Conservation (phyloP, 2,113 vertebrate species). For the Catagonus wagneri region DNA sequence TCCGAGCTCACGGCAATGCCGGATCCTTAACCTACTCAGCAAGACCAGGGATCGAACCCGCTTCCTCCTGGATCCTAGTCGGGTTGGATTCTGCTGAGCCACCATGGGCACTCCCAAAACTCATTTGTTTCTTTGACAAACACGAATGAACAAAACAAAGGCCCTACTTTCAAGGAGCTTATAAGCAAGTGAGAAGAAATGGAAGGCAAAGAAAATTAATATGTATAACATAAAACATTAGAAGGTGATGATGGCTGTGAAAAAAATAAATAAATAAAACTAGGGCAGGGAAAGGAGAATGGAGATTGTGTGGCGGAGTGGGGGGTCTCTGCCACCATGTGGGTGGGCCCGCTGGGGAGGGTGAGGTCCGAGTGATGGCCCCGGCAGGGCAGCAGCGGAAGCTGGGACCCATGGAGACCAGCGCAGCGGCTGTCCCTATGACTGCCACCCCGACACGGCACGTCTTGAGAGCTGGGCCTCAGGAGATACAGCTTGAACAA, state of each 20-base stretch:
- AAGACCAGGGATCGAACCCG: too few relatives aligned
- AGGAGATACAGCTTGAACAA: background rate
- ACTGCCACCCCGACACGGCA: too few relatives aligned
- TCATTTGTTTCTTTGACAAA: background rate
- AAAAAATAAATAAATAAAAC: background rate
- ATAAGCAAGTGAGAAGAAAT: background rate
- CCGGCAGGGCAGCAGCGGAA: too few relatives aligned
- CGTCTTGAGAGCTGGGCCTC: background rate
- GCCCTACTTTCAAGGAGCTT: background rate
- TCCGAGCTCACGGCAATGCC: too few relatives aligned
- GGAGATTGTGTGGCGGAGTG: accelerated
- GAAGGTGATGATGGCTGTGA: background rate
- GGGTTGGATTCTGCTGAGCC: too few relatives aligned
- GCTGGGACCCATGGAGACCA: background rate
- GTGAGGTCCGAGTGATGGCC: background rate
- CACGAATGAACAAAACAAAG: background rate
- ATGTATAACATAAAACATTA: background rate
- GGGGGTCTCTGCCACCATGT: accelerated
- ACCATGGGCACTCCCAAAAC: too few relatives aligned
- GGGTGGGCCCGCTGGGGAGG: background rate
- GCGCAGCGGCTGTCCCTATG: too few relatives aligned
- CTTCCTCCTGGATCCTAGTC: too few relatives aligned
- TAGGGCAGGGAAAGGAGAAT: background rate
- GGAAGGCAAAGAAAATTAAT: background rate
- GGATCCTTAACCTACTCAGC: too few relatives aligned